phyloP scores from a whole-genome alignment of 2,888 invertebrate genomes.

The Volucella zonaria region DNA sequence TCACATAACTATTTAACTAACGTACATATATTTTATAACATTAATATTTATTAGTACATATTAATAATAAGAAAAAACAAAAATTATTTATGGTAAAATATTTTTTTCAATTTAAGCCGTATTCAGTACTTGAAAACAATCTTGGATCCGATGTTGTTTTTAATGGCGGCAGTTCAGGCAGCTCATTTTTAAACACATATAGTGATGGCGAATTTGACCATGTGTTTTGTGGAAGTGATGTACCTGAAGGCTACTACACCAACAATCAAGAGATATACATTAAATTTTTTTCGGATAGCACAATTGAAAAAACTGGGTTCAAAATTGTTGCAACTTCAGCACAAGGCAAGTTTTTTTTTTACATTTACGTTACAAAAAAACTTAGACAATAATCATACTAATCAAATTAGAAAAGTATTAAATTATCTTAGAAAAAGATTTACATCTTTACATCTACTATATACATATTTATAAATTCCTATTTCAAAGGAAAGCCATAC shows the following conservation, averaged over 20 bases:
- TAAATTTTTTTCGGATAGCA: constrained; percentile 83
- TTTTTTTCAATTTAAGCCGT: constrained; percentile 74
- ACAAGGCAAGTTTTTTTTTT: constrained; percentile 83
- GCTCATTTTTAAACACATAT: constrained; percentile 32
- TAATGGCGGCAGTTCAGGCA: constrained; percentile 63
- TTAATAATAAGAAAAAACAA: neutral
- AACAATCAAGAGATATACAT: constrained; percentile 82
- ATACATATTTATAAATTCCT: too few species aligned
- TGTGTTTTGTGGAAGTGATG: constrained; percentile 84
- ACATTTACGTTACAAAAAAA: neutral
- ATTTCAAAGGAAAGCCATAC: too few species aligned
- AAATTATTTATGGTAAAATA: neutral
- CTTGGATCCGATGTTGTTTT: constrained; percentile 76
- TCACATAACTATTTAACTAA: too few species aligned
- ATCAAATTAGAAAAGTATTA: too few species aligned
- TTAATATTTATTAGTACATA: too few species aligned
- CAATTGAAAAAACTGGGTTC: constrained; percentile 85
- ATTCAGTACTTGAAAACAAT: constrained; percentile 75
- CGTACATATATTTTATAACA: too few species aligned
- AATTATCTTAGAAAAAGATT: too few species aligned
- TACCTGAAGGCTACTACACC: constrained; percentile 84
- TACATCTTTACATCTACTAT: too few species aligned
- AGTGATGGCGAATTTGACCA: constrained; percentile 75
- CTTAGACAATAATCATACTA: too few species aligned
- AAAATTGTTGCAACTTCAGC: constrained; percentile 85